phyloP scores from a whole-genome alignment of 2,113 vertebrate genomes.

The Etia nguti region DNA sequence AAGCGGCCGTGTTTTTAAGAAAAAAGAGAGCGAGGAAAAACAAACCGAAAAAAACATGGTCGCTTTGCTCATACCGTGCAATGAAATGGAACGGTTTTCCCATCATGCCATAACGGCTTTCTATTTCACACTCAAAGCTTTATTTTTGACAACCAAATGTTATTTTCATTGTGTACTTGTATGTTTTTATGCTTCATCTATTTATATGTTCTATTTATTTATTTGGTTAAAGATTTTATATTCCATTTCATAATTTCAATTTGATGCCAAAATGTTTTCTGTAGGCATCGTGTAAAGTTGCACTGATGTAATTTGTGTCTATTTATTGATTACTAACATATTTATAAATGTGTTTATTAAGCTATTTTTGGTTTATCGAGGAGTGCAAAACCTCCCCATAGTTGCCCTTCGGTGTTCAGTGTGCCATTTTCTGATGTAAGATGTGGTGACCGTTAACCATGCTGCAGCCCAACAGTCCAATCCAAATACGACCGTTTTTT shows the following conservation, averaged over 20 bases:
- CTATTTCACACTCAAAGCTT: conserved; percentile 60
- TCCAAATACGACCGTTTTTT: conserved; percentile 4
- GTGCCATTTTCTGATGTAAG: conserved; percentile 51
- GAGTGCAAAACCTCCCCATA: conserved; percentile 76
- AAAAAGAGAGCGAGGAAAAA: not conserved
- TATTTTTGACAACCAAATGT: conserved; percentile 71
- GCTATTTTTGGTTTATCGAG: conserved; percentile 61
- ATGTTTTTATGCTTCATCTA: conserved; percentile 65
- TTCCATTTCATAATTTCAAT: conserved; percentile 59
- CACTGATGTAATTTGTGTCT: conserved; percentile 67
- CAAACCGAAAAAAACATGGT: not conserved
- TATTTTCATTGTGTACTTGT: conserved; percentile 68
- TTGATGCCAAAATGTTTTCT: conserved; percentile 68
- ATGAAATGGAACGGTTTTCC: conserved; percentile 30
- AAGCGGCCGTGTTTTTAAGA: conserved; percentile 4
- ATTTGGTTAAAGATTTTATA: conserved; percentile 59
- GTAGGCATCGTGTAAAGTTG: conserved; percentile 57
- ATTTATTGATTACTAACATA: conserved; percentile 70
- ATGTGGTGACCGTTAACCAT: conserved; percentile 8
- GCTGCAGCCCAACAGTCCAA: conserved; percentile 42
- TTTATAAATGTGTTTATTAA: conserved; percentile 60
- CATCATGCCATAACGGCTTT: conserved; percentile 43
- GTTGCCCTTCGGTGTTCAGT: conserved; percentile 64
- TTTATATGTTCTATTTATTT: conserved; percentile 63
- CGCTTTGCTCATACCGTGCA: conserved; percentile 1